A percentile compares a stretch with the other conserved stretches of the same genome.
Evolutionary conservation across 2,113 vertebrate genomes (phyloP).

Genomic region (Anarhynchus alexandrinus): DNA sequence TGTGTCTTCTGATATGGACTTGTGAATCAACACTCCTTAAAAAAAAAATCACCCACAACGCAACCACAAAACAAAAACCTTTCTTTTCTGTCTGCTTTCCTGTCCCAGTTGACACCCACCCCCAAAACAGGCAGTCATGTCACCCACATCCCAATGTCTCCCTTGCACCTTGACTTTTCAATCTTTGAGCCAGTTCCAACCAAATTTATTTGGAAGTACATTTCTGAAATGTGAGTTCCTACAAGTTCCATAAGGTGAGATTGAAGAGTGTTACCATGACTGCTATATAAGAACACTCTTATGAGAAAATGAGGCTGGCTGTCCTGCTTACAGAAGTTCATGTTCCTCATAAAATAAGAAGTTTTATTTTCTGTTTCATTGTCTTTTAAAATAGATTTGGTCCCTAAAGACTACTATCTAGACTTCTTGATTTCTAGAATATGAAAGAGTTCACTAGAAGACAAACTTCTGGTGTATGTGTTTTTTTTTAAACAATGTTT

Average conservation of each 20-base stretch:
- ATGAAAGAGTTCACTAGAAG: neutral
- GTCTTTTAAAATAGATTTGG: neutral
- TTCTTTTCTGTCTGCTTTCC: neutral
- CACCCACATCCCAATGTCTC: neutral
- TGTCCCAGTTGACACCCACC: neutral
- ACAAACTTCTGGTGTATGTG: neutral
- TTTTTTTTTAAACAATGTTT: neutral
- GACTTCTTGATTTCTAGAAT: neutral
- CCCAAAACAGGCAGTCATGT: neutral
- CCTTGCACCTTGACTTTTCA: neutral
- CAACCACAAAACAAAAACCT: neutral
- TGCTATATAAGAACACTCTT: neutral
- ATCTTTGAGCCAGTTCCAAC: neutral
- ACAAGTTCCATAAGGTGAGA: neutral
- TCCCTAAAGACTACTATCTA: neutral
- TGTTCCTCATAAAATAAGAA: neutral
- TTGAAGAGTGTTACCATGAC: neutral
- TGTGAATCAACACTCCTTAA: neutral
- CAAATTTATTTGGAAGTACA: neutral
- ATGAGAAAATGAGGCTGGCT: neutral
- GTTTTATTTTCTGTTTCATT: neutral
- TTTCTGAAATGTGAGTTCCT: neutral
- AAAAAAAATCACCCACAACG: accelerated
- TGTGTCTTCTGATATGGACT: neutral
- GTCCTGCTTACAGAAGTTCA: neutral